Conservation (phyloP, 1,140 invertebrate genomes). For the Aphidius ervi region DNA sequence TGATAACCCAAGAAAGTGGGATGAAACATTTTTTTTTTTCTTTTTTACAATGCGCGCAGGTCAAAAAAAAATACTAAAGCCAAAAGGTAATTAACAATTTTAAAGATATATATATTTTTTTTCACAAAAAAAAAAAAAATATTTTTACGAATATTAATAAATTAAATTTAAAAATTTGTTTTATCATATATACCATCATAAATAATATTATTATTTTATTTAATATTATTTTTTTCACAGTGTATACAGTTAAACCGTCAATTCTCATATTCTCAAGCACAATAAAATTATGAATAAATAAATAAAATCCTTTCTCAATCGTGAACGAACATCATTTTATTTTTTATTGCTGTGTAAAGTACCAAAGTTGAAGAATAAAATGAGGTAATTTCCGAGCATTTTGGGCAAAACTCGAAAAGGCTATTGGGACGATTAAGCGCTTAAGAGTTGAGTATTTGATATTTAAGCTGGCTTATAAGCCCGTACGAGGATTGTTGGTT, state of each 20-base stretch:
- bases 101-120: no score
- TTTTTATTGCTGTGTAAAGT: no score
- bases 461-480: constrained; percentile 35
- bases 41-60: no score
- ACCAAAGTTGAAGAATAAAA: no score
- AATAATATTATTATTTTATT: background rate
- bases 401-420: constrained; percentile 7
- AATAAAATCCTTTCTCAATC: background rate
- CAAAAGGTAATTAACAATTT: no score
- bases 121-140: no score
- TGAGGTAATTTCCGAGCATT: constrained; percentile 2
- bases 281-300: background rate
- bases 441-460: constrained; percentile 32
- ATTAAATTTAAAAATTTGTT: no score
- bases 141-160: no score
- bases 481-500: constrained; percentile 5
- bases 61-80: no score
- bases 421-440: constrained; percentile 33
- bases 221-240: background rate
- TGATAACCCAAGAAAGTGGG: background rate
- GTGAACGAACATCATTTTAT: background rate
- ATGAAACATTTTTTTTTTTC: background rate
- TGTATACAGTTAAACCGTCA: background rate
- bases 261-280: no score
- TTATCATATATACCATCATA: no score